Evolutionary conservation across 2,888 invertebrate genomes (phyloP).

Genomic region (Athripsodes cinereus): DNA sequence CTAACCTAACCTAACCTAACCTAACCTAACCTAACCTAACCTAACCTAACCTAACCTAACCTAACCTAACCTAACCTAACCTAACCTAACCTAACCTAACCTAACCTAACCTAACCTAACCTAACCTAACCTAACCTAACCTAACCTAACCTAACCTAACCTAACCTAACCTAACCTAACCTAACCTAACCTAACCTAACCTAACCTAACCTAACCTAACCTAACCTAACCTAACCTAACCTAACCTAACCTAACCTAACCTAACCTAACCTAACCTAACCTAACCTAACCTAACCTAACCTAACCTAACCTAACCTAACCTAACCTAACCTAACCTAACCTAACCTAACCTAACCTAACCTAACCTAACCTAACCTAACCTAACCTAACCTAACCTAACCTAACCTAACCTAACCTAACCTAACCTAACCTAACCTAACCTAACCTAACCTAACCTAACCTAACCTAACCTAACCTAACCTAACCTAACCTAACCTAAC

Average conservation of each 20-base stretch:
- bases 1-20: constrained; percentile 2
- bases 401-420: constrained; percentile 2
- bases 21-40: constrained; percentile 2
- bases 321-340: constrained; percentile 2
- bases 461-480: constrained; percentile 8
- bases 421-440: constrained; percentile 2
- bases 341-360: constrained; percentile 2
- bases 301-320: constrained; percentile 2
- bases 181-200: constrained; percentile 2
- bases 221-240: constrained; percentile 2
- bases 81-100: constrained; percentile 2
- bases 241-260: constrained; percentile 2
- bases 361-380: constrained; percentile 2
- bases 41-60: constrained; percentile 2
- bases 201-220: constrained; percentile 2
- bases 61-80: constrained; percentile 2
- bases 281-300: constrained; percentile 2
- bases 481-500: constrained; percentile 5
- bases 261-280: constrained; percentile 2
- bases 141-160: constrained; percentile 2
- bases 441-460: constrained; percentile 2
- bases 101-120: constrained; percentile 2
- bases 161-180: constrained; percentile 2
- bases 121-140: constrained; percentile 2
- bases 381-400: constrained; percentile 2